These are phyloP conservation scores for Tinamus guttatus DNA, from an alignment of 2,113 vertebrate genomes.

Conservation along the genomic window DNA sequence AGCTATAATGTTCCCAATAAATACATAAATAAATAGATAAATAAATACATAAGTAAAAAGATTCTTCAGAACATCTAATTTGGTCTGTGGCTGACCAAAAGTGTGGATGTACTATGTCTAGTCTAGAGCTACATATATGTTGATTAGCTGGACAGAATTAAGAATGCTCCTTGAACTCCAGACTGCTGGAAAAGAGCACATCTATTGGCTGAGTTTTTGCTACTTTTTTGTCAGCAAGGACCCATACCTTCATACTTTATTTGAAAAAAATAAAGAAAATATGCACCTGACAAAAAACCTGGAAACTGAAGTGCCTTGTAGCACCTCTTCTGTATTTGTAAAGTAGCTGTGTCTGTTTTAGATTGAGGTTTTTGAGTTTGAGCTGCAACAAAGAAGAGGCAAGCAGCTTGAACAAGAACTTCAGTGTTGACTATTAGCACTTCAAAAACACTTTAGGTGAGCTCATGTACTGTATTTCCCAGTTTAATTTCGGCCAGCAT, in stretches of 20 bases:
- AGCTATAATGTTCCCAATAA: not conserved
- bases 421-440: not conserved
- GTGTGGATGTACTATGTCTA: not conserved
- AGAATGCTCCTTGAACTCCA: not conserved
- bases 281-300: not conserved
- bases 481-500: not conserved
- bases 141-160: too few species aligned
- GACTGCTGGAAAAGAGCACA: not conserved
- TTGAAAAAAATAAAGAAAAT: too few species aligned
- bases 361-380: not conserved
- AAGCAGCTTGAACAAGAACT: not conserved
- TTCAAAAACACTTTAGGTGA: not conserved
- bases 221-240: not conserved
- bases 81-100: not conserved
- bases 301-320: not conserved
- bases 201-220: not conserved
- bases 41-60: too few species aligned
- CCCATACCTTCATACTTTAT: not conserved
- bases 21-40: too few species aligned
- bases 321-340: not conserved
- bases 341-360: not conserved
- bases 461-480: not conserved
- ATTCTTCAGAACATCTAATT: not conserved
- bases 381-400: not conserved
- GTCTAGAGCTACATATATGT: not conserved